phyloP scores from a whole-genome alignment of 2,113 vertebrate species.

The Gavia stellata region DNA sequence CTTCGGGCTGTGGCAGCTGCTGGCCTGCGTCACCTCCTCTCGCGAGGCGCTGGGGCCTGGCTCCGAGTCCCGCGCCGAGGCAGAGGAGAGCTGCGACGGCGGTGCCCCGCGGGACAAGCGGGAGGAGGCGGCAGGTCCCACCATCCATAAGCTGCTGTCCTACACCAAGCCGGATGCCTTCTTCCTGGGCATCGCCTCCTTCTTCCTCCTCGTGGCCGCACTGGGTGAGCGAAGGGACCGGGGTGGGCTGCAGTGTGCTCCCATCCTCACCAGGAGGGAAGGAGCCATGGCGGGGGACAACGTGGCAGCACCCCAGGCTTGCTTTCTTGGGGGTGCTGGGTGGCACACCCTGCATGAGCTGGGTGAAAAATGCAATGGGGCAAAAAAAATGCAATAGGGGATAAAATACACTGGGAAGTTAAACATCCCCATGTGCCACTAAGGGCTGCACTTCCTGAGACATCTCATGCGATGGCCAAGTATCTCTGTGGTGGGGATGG shows the following conservation, averaged over 20 bases:
- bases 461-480: accelerated
- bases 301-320: neutral
- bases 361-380: neutral
- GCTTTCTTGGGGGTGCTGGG: neutral
- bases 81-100: conserved; percentile 18
- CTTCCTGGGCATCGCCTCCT: conserved; percentile 79
- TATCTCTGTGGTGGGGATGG: neutral
- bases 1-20: conserved; percentile 77
- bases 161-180: conserved; percentile 83
- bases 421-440: accelerated
- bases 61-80: conserved; percentile 6
- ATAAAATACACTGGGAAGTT: neutral
- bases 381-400: neutral
- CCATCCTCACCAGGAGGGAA: neutral
- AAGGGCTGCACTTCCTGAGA: neutral
- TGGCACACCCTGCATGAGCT: accelerated
- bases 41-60: conserved; percentile 43
- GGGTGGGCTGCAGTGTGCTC: accelerated
- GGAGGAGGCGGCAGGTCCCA: conserved; percentile 76
- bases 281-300: accelerated
- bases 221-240: conserved; percentile 76
- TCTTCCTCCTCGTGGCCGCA: conserved; percentile 86
- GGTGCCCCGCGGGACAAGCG: neutral
- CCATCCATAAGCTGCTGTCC: conserved; percentile 84
- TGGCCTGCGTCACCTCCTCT: conserved; percentile 66